Evolutionary conservation across 2,113 vertebrate species (phyloP).

Genomic region (Microcebus jonahi): DNA sequence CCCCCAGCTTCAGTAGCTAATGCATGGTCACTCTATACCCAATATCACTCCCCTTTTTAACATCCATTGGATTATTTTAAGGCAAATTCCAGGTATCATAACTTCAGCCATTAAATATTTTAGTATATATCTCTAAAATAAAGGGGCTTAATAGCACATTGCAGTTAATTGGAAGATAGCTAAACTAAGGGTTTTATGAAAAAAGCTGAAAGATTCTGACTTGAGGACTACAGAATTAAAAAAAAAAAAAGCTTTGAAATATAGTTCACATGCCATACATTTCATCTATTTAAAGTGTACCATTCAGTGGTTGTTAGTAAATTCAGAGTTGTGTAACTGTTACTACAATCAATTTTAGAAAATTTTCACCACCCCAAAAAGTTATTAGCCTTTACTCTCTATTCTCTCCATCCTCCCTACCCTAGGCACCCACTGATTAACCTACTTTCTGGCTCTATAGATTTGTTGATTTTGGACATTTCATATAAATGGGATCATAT

Average conservation of each 20-base stretch:
- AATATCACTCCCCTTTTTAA: neutral
- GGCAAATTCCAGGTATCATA: neutral
- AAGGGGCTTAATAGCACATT: neutral
- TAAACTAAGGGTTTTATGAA: neutral
- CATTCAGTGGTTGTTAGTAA: neutral
- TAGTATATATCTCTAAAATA: neutral
- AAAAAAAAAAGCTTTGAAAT: neutral
- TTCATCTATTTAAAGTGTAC: neutral
- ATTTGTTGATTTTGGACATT: neutral
- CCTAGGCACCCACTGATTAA: neutral
- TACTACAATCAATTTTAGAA: neutral
- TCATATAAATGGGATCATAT: neutral
- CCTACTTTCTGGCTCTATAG: neutral
- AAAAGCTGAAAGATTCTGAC: conserved; percentile 14
- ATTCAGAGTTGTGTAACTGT: neutral
- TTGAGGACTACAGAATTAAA: neutral
- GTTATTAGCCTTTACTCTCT: neutral
- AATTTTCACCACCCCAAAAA: neutral
- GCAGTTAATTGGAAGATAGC: neutral
- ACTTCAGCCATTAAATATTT: neutral
- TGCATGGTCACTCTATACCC: neutral
- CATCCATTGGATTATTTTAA: neutral
- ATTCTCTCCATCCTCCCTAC: neutral
- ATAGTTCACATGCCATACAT: neutral
- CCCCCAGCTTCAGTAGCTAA: neutral